Percentiles rank a stretch among this genome's conserved stretches.
These are phyloP conservation scores for Teleopsis dalmanni DNA, from an alignment of 1,140 invertebrate species.

Conservation along the genomic window DNA sequence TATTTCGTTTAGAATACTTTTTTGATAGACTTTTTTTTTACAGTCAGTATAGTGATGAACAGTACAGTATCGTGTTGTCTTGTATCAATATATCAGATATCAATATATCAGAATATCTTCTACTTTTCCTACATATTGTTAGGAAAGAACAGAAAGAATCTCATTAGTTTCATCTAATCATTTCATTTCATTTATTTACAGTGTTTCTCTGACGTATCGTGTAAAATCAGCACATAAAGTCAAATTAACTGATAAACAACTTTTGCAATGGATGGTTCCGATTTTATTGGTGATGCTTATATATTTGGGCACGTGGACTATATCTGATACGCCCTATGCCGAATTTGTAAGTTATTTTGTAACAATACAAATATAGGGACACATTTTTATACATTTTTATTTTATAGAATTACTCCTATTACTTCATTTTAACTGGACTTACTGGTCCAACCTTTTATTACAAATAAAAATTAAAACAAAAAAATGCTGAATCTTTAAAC, in stretches of 20 bases:
- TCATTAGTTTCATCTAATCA: neutral
- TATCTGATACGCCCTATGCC: slow-evolving; percentile 69
- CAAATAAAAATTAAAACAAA: too few species aligned
- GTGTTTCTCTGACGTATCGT: slow-evolving; percentile 87
- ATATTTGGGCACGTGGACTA: slow-evolving; percentile 82
- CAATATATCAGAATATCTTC: neutral
- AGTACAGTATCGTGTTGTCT: too few species aligned
- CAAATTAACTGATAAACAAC: slow-evolving; percentile 82
- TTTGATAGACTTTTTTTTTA: too few species aligned
- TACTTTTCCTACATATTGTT: too few species aligned
- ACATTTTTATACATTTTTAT: too few species aligned
- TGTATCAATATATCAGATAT: too few species aligned
- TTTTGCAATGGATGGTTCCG: slow-evolving; percentile 86
- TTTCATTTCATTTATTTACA: slow-evolving; percentile 32
- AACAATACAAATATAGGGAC: neutral
- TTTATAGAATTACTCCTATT: too few species aligned
- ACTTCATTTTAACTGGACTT: too few species aligned
- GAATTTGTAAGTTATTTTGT: slow-evolving; percentile 52
- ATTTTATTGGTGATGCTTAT: slow-evolving; percentile 81
- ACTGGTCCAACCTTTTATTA: too few species aligned
- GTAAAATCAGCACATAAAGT: slow-evolving; percentile 89
- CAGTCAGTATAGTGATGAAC: too few species aligned
- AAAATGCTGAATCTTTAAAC: too few species aligned
- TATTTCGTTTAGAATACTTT: too few species aligned
- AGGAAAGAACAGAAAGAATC: neutral